Conservation (phyloP, 2,888 invertebrate species). For the Toxonevra muliebris region DNA sequence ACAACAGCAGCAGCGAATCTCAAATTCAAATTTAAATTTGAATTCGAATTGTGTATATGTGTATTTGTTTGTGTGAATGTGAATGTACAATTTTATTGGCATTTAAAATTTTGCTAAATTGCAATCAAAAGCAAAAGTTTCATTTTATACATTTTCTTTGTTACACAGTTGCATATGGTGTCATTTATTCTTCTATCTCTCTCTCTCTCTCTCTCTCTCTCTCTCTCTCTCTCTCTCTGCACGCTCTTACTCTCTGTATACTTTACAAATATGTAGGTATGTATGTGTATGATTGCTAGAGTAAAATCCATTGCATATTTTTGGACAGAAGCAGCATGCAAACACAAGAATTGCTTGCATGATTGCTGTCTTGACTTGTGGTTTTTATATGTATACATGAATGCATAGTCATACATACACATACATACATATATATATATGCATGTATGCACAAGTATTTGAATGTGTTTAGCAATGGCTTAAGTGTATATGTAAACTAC, state of each 20-base stretch:
- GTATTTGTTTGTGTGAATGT: constrained; percentile 28
- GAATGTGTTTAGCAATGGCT: constrained; percentile 3
- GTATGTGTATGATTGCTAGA: constrained; percentile 18
- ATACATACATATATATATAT: background rate
- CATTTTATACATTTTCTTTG: background rate
- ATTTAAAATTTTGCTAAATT: constrained; percentile 60
- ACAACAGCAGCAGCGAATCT: too few relatives aligned
- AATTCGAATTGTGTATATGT: constrained; percentile 13
- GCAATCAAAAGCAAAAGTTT: constrained; percentile 52
- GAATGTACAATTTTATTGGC: constrained; percentile 53
- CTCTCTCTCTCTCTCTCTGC: too few relatives aligned
- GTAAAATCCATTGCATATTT: constrained; percentile 57
- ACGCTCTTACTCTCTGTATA: background rate
- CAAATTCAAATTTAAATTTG: background rate
- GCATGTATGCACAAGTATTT: background rate
- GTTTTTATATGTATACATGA: constrained; percentile 7
- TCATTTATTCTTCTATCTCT: constrained; percentile 34
- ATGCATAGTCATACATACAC: background rate
- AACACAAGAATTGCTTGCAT: background rate
- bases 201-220: constrained; percentile 46
- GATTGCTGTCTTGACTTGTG: constrained; percentile 45
- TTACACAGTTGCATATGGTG: background rate
- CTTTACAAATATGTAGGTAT: background rate
- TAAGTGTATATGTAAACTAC: constrained; percentile 41
- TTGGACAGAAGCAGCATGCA: constrained; percentile 44